A percentile compares a stretch with the other conserved stretches of the same genome.
Evolutionary conservation across 1,140 invertebrate species (phyloP).

Genomic region (Ephestia elutella): DNA sequence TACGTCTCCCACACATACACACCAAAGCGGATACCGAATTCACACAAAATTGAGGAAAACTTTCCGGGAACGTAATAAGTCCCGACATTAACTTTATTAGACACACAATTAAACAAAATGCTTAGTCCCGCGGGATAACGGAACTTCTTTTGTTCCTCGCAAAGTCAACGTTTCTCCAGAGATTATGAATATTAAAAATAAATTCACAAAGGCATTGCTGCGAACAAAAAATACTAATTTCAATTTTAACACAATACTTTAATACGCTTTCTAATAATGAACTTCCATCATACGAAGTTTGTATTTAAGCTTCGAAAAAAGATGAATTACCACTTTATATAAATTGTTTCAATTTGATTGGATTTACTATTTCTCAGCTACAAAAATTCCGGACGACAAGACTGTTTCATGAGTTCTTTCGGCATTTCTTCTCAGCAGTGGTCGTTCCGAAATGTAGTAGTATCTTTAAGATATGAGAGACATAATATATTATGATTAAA

Average conservation of each 20-base stretch:
- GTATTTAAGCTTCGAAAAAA: background rate
- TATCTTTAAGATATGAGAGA: too few relatives aligned
- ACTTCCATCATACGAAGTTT: background rate
- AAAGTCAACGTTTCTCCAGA: constrained; percentile 13
- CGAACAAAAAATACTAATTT: constrained; percentile 18
- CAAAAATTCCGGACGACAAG: too few relatives aligned
- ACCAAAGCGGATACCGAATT: too few relatives aligned
- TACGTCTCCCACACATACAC: too few relatives aligned
- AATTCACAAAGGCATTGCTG: constrained; percentile 20
- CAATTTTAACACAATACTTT: constrained; percentile 22
- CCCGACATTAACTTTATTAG: constrained; percentile 12
- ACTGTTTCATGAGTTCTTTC: too few relatives aligned
- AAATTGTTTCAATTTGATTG: too few relatives aligned
- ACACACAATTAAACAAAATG: constrained; percentile 15
- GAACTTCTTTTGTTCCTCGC: constrained; percentile 14
- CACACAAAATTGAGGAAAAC: background rate
- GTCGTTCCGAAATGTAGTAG: too few relatives aligned
- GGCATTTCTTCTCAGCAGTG: too few relatives aligned
- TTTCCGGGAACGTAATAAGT: background rate
- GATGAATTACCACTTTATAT: too few relatives aligned
- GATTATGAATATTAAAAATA: constrained; percentile 26
- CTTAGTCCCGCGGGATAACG: background rate
- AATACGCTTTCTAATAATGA: constrained; percentile 24
- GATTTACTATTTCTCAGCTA: too few relatives aligned
- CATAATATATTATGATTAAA: too few relatives aligned